Base-by-base conservation (phyloP, 2,113 vertebrate genomes). In the Alaudala cheleensis region DNA sequence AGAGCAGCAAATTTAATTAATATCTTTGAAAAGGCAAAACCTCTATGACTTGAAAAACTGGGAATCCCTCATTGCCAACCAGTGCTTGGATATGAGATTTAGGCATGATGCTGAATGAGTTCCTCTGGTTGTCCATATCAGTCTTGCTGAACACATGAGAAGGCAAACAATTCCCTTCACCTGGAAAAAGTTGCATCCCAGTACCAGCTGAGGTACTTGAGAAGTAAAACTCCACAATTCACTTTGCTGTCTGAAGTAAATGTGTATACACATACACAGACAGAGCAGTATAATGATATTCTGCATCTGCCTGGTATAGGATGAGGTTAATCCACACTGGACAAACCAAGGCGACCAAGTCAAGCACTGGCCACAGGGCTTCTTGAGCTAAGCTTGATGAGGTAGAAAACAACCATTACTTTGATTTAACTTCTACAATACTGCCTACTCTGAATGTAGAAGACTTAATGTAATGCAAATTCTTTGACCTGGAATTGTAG, bases 1-100 rank as follows among this genome's bases (percentile, higher is more conserved):
- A 81, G 37, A 90, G 24, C 29, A n/a, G 17, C 17, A 88, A 95
- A 93, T 21, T 72, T 88, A 74, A 92, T 86, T 88, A 86, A 15
- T 24, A 78, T 88, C 12, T 83, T 80, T 73, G 65, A 92, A 92
- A 93, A 78, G 49, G 37, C n/a, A 79, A 94, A 92, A 74, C 39
- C 25, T 81, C 49, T 2, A 6, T 74, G 51, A 57, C 40, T 85
- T 84, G 66, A 82, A 94, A 76, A 77, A 53, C 61, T 80, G 53
- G 29, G 80, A 89, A 81, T 49, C 57, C 6, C 28, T 87, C 84
- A 58, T 50, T 14, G 42, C 37, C 33, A 83, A 29, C 50, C 47
- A 70, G 9, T 49, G 50, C 45, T 23, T 82, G 58, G 45, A 95
- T 95, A 90, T 51, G 60, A 93, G 23, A 89, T 86, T 73, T 57